Evolutionary conservation across 2,888 invertebrate genomes (phyloP).

Genomic region (Nephrotoma flavescens): DNA sequence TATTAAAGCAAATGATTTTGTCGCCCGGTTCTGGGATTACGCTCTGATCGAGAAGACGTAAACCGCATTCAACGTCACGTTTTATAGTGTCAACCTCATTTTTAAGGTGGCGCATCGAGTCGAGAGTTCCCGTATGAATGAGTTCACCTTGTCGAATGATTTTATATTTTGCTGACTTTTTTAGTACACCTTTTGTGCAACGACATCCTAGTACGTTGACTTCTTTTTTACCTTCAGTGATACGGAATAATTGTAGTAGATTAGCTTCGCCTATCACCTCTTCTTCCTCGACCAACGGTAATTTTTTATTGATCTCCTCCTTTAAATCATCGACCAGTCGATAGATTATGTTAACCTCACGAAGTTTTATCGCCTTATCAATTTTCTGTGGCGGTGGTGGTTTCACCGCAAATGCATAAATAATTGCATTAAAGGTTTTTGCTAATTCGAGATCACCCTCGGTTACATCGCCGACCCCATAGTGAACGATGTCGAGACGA

Average conservation of each 20-base stretch:
- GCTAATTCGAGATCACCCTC: slow-evolving; percentile 76
- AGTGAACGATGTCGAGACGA: slow-evolving; percentile 70
- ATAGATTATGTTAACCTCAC: slow-evolving; percentile 80
- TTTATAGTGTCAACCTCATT: slow-evolving; percentile 72
- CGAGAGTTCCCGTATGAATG: slow-evolving; percentile 53
- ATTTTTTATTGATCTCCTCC: slow-evolving; percentile 51
- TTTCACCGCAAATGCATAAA: slow-evolving; percentile 81
- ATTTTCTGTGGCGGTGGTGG: slow-evolving; percentile 27
- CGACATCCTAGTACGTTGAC: slow-evolving; percentile 80
- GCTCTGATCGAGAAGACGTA: slow-evolving; percentile 51
- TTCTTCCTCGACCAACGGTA: slow-evolving; percentile 61
- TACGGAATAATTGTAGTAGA: slow-evolving; percentile 67
- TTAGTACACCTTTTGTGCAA: slow-evolving; percentile 62
- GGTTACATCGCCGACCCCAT: slow-evolving; percentile 76
- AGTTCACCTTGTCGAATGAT: slow-evolving; percentile 50
- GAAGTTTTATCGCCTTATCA: slow-evolving; percentile 40
- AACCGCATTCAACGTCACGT: slow-evolving; percentile 77
- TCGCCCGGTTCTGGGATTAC: slow-evolving; percentile 62
- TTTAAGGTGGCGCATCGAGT: slow-evolving; percentile 80
- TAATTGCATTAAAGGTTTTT: slow-evolving; percentile 54
- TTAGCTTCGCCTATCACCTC: slow-evolving; percentile 71
- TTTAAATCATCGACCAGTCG: slow-evolving; percentile 80
- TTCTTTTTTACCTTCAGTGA: slow-evolving; percentile 65
- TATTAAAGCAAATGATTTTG: slow-evolving; percentile 57
- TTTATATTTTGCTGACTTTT: slow-evolving; percentile 48